phyloP scores from a whole-genome alignment of 2,113 vertebrate species.

The Leptobrachium ailaonicum region DNA sequence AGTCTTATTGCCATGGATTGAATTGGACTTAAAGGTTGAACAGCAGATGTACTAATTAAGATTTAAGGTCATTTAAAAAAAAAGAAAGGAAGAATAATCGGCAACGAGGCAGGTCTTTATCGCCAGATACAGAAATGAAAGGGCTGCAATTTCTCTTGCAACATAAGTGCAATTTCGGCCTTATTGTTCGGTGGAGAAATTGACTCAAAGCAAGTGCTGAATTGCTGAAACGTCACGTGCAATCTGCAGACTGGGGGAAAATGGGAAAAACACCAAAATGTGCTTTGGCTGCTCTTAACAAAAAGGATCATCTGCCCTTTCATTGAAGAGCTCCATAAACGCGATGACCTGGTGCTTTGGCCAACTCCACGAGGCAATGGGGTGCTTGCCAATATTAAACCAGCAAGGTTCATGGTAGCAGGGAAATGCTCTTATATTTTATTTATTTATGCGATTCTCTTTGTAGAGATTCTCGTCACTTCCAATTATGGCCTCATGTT shows the following conservation, averaged over 20 bases:
- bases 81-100: neutral
- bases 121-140: neutral
- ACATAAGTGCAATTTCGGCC: neutral
- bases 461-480: too few species aligned
- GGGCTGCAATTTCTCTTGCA: neutral
- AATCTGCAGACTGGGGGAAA: too few species aligned
- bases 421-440: too few species aligned
- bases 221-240: neutral
- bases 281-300: neutral
- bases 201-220: neutral
- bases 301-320: too few species aligned
- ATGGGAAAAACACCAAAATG: too few species aligned
- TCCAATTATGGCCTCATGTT: too few species aligned
- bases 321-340: too few species aligned
- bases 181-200: conserved; percentile 3
- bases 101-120: neutral
- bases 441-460: too few species aligned
- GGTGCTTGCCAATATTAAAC: too few species aligned
- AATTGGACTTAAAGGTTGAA: conserved; percentile 1
- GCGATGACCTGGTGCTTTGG: too few species aligned
- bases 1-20: neutral
- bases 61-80: conserved; percentile 10
- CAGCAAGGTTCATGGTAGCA: too few species aligned
- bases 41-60: conserved; percentile 5
- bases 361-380: too few species aligned